Base-by-base conservation (phyloP, 2,888 invertebrate species). In the Ichneumon xanthorius region DNA sequence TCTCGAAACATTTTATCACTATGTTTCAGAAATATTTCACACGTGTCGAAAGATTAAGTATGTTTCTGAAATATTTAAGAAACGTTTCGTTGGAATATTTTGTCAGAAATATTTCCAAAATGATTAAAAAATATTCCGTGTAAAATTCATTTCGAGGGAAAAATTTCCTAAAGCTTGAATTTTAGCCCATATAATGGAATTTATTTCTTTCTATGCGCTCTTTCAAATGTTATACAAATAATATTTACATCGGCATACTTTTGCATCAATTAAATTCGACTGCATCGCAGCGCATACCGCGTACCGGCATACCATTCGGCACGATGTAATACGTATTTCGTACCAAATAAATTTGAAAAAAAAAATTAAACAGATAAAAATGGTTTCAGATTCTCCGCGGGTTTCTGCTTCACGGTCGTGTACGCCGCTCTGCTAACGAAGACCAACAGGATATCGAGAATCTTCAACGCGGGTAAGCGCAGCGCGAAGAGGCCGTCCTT, bases 381-480 rank as follows among this genome's bases (percentile, higher is more conserved):
- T 65, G 80, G 65, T 92, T 91, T 53, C 91, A 97, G 97, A 92
- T 97, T 97, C 90, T 96, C 97, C n/a, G 97, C 98, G 0, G 99
- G 98, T 4, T 97, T 99, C 93, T 98, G 99, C 92, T 99, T 99
- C 95, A 98, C 99, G 0, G 97, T 99, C 68, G 98, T 99, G 58
- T 99, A 99, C 95, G 99, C 99, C 0, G 98, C 99, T 0, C 95
- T 99, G 40, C 95, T 99, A 77, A 99, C 99, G 71, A 99, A 99
- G 95, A 99, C 99, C 14, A 99, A 99, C 95, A 95, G 99, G 76
- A 99, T 99, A 87, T 97, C 99, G 0, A 95, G 99, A 70, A 99
- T 99, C 92, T 98, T 99, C 94, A 98, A 99, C 93, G 99, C 99
- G n/a, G 98, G 98, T 92, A 99, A 98, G 93, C 97, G 97, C 91